Evolutionary conservation across 2,888 invertebrate species (phyloP).

Genomic region (Caenorhabditis sulstoni): DNA sequence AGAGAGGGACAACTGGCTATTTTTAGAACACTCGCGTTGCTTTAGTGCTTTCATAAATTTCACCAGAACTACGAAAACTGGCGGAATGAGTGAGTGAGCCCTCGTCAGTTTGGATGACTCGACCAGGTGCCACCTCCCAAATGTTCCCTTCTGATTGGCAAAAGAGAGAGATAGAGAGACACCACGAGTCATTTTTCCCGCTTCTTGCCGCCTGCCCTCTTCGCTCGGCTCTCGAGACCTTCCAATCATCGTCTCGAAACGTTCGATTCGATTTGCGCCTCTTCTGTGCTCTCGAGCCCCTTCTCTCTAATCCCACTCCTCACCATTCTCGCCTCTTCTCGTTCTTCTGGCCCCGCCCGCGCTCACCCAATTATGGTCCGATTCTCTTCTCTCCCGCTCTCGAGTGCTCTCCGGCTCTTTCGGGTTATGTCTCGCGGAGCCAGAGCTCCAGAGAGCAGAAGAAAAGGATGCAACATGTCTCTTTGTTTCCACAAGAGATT

Average conservation of each 20-base stretch:
- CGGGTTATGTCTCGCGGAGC: constrained; percentile 20
- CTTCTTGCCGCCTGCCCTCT: constrained; percentile 26
- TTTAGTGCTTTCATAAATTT: too few relatives aligned
- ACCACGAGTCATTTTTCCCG: constrained; percentile 24
- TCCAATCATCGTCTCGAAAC: constrained; percentile 31
- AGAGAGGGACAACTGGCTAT: too few relatives aligned
- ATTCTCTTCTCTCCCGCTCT: constrained; percentile 38
- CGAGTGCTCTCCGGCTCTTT: constrained; percentile 25
- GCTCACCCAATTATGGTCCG: constrained; percentile 51
- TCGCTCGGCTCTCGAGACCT: background rate
- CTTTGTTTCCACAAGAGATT: constrained; percentile 4
- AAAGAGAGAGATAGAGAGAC: constrained; percentile 2
- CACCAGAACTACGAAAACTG: too few relatives aligned
- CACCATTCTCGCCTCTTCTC: constrained; percentile 7
- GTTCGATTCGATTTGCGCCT: constrained; percentile 34
- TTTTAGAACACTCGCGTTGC: too few relatives aligned
- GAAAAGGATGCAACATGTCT: constrained; percentile 8
- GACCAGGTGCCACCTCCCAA: constrained; percentile 42
- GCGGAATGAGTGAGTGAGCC: background rate
- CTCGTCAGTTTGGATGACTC: constrained; percentile 28
- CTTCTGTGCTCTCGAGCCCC: too few relatives aligned
- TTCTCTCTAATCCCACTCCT: constrained; percentile 1
- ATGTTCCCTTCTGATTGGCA: constrained; percentile 24
- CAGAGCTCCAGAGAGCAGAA: too few relatives aligned
- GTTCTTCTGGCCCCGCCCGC: constrained; percentile 1